Base-by-base conservation (phyloP, 2,888 invertebrate genomes). In the Luperina testacea region DNA sequence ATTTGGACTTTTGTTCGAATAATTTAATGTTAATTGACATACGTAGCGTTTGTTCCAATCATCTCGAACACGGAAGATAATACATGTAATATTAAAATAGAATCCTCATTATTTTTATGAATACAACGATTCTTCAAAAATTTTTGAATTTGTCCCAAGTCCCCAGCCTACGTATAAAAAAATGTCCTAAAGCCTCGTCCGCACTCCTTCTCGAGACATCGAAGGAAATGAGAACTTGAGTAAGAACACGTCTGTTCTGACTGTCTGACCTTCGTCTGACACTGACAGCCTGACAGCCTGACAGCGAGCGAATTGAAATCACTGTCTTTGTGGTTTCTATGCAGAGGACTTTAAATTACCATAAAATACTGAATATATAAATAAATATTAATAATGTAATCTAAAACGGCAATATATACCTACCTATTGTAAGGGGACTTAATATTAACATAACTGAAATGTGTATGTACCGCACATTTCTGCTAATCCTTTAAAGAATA, bases 191-290 rank as follows among this genome's bases (percentile, higher is more conserved):
- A 27, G 65, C 53, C 15, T 70, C 1, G 59, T 53, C 45, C 71
- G 57, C 88, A 75, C 76, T 81, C 63, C 70, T 63, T 76, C 61
- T 71, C 78, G 77, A 78, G 86, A 84, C 84, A 76, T 59, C 75
- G 64, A 13, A 79, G 86, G 86, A 86, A 86, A 86, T 86, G 86
- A 86, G 72, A 77, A 75, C 38, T 69, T 73, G 68, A 70, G 61
- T 72, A 82, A 79, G 79, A 81, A 57, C 71, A 57, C 67, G 83
- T 75, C 80, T 70, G 80, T 72, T 65, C 68, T 63, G 38, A 68
- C 53, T 68, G 69, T 67, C 82, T 73, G 83, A 83, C 85, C 83
- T 82, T 72, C 48, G 80, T 74, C 76, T 85, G 79, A 75, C 63
- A 51, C 17, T 48, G 68, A 57, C 79, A 79, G 79, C 20, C 20